Base-by-base conservation (phyloP, 1,140 invertebrate species). In the Meloidogyne chitwoodi region DNA sequence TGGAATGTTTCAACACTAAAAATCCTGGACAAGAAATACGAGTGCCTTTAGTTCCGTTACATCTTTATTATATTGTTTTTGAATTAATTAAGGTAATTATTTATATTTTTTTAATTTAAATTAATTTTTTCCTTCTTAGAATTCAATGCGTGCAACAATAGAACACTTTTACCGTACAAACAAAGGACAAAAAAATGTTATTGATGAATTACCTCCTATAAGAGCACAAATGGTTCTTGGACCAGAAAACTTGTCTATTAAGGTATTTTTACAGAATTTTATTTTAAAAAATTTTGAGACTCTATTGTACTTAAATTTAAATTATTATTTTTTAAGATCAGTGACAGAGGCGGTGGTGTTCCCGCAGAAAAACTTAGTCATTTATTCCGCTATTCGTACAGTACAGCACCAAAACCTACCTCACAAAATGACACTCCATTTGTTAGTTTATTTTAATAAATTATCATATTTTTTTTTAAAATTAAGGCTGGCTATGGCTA, bases 371-470 rank as follows among this genome's bases (percentile, higher is more conserved):
- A 92, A 63, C 92, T 91, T 22, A 93, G 95, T 83, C 91, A 93
- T 67, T 89, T 99, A 12, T 99, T 99, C 89, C 94, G 98, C 84
- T 99, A 99, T 88, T 97, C 98, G 94, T 99, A 96, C 89, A 95
- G 94, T 65, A 99, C 96, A 11, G 95, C 95, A 12, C 94, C 94
- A 2, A 92, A 94, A 83, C 94, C 94, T 0, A 92, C 78, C 0
- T 68, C 83, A 14, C 77, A 84, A 68, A 80, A 79, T 27, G 80
- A 74, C 61, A 77, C 85, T 12, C 85, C 86, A 22, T 72, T 87
- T 75, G 85, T 85, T 41, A 76, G 78, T 76, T 68, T 41, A 10
- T 68, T 24, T 16, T 2, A 8, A n/a, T 41, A 77, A 10, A 31
- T 22, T 8, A 73, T 27, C 6, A n/a, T 27, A 63, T n/a, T 64